Evolutionary conservation across 1,140 invertebrate species (phyloP).

Genomic region (Nymphalis io): DNA sequence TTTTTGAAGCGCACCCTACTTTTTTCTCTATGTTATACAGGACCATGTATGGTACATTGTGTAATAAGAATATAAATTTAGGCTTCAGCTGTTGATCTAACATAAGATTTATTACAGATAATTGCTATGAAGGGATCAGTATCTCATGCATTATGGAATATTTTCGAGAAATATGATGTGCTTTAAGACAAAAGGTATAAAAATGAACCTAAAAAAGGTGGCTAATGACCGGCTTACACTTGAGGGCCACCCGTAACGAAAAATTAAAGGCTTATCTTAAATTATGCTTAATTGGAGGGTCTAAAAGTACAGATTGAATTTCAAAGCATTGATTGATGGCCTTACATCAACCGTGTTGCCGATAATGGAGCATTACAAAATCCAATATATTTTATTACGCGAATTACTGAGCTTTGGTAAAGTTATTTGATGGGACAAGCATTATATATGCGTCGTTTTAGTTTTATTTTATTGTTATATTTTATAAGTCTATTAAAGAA

Average conservation of each 20-base stretch:
- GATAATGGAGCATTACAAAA: constrained; percentile 49
- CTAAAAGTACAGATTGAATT: constrained; percentile 77
- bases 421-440: constrained; percentile 1
- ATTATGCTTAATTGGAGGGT: constrained; percentile 80
- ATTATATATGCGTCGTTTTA: too few relatives aligned
- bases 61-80: constrained; percentile 52
- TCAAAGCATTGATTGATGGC: constrained; percentile 75
- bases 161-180: constrained; percentile 66
- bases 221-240: constrained; percentile 74
- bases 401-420: constrained; percentile 36
- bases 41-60: constrained; percentile 30
- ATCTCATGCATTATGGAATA: constrained; percentile 77
- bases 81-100: constrained; percentile 70
- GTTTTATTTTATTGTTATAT: neutral
- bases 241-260: constrained; percentile 75
- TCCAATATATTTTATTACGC: constrained; percentile 49
- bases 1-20: constrained; percentile 40
- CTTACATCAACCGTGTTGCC: constrained; percentile 48
- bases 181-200: constrained; percentile 73
- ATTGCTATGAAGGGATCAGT: constrained; percentile 66
- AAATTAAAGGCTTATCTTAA: constrained; percentile 79
- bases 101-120: constrained; percentile 76
- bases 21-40: constrained; percentile 32
- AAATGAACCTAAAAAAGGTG: constrained; percentile 62
- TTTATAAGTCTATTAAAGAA: too few relatives aligned